Conservation (phyloP, 2,888 invertebrate genomes). For the Drosophila mimica region DNA sequence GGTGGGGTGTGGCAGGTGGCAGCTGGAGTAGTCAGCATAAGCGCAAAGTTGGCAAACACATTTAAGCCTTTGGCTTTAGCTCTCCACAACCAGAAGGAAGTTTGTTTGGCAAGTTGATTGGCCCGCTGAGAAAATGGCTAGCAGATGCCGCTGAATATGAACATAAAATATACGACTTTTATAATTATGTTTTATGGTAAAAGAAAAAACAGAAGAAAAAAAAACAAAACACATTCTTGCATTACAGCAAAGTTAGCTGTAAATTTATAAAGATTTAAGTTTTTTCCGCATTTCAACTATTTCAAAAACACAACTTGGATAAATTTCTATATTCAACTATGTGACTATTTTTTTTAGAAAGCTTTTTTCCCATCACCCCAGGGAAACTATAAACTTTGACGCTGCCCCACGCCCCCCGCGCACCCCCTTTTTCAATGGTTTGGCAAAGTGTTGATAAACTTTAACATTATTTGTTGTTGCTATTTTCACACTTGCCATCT, state of each 20-base stretch:
- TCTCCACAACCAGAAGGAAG: conserved; percentile 6
- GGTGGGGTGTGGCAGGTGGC: not conserved
- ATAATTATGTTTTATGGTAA: conserved; percentile 22
- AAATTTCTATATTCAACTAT: conserved; percentile 4
- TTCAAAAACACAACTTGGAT: not conserved
- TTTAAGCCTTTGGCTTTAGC: conserved; percentile 41
- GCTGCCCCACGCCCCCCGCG: not conserved
- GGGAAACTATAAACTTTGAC: conserved; percentile 6
- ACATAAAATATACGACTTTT: conserved; percentile 23
- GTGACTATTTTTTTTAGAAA: not conserved
- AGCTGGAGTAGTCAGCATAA: conserved; percentile 18
- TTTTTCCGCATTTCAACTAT: not conserved
- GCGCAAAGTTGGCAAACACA: conserved; percentile 44
- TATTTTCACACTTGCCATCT: conserved; percentile 38
- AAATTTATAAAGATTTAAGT: not conserved
- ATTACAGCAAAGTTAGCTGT: conserved; percentile 3
- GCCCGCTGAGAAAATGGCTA: conserved; percentile 16
- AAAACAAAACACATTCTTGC: not conserved
- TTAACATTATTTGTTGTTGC: conserved; percentile 29
- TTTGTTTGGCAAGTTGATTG: conserved; percentile 59
- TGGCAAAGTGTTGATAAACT: conserved; percentile 26
- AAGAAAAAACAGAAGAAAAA: not conserved
- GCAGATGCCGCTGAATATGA: conserved; percentile 26
- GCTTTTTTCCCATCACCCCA: not conserved
- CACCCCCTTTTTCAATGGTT: not conserved